phyloP scores from a whole-genome alignment of 1,140 invertebrate species.

The Drepana arcuata region DNA sequence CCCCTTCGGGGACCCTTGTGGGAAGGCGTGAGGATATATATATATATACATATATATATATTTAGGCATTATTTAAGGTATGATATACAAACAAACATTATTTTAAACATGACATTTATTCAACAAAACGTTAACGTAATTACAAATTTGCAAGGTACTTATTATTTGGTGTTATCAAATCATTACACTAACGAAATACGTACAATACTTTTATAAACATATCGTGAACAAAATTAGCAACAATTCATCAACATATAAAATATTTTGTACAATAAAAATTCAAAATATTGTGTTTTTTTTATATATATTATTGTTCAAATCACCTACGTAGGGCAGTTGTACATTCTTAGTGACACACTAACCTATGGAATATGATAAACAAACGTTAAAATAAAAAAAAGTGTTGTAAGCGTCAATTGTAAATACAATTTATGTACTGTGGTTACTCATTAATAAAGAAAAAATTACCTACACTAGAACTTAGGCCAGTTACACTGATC shows the following conservation, averaged over 20 bases:
- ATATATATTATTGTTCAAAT: constrained; percentile 30
- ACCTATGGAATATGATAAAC: constrained; percentile 28
- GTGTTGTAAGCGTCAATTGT: constrained; percentile 20
- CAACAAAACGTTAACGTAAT: constrained; percentile 67
- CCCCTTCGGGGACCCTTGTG: no score
- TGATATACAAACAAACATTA: constrained; percentile 1
- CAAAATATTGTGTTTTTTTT: constrained; percentile 17
- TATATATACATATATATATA: no score
- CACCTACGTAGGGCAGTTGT: constrained; percentile 26
- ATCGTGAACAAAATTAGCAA: constrained; percentile 36
- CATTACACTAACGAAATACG: constrained; percentile 47
- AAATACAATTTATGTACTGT: constrained; percentile 1
- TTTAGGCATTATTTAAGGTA: no score
- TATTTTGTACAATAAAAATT: constrained; percentile 30
- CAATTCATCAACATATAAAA: constrained; percentile 30
- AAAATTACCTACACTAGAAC: constrained; percentile 6
- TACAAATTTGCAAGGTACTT: constrained; percentile 49
- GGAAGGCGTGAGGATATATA: no score
- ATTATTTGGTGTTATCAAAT: constrained; percentile 62
- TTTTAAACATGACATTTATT: constrained; percentile 68
- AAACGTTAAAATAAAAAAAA: constrained; percentile 21
- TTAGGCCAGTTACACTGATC: constrained; percentile 18
- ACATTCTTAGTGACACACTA: constrained; percentile 19
- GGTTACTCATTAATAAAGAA: constrained; percentile 1
- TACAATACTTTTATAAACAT: constrained; percentile 30